Conservation (phyloP, 2,797 vertebrate genomes). For the Myotis daubentonii region DNA sequence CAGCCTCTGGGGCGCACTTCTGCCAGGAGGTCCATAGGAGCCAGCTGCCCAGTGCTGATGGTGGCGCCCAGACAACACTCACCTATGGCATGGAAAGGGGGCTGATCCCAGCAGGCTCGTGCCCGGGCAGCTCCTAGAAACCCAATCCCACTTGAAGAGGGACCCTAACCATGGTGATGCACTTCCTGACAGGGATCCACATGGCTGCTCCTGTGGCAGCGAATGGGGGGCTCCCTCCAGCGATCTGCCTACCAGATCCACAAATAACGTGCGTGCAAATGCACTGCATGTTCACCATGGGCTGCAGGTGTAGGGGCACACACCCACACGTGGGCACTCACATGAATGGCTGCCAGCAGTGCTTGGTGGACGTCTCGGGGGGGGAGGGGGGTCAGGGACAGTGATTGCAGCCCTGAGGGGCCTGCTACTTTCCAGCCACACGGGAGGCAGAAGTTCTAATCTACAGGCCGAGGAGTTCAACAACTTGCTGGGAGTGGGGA, state of each 20-base stretch:
- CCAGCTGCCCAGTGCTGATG: not conserved
- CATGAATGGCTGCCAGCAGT: not conserved
- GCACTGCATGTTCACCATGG: not conserved
- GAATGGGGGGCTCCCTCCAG: not conserved
- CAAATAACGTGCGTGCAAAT: not conserved
- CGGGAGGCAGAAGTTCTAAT: not conserved
- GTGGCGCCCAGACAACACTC: not conserved
- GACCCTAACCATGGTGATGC: not conserved
- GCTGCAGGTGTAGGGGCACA: not conserved
- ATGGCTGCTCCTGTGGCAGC: not conserved
- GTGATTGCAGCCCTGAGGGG: not conserved
- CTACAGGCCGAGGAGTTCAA: not conserved
- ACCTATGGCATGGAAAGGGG: not conserved
- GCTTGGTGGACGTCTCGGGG: not conserved
- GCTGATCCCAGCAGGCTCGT: rapidly evolving
- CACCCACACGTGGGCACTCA: not conserved
- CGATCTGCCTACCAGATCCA: too few species aligned
- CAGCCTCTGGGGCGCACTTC: not conserved
- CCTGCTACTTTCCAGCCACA: not conserved
- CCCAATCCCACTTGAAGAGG: not conserved
- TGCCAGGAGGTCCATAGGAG: not conserved
- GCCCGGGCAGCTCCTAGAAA: not conserved
- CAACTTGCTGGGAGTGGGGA: not conserved
- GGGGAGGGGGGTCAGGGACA: not conserved
- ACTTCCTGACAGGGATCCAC: not conserved